Conservation (phyloP, 1,140 invertebrate genomes). For the Hycleus phaleratus region DNA sequence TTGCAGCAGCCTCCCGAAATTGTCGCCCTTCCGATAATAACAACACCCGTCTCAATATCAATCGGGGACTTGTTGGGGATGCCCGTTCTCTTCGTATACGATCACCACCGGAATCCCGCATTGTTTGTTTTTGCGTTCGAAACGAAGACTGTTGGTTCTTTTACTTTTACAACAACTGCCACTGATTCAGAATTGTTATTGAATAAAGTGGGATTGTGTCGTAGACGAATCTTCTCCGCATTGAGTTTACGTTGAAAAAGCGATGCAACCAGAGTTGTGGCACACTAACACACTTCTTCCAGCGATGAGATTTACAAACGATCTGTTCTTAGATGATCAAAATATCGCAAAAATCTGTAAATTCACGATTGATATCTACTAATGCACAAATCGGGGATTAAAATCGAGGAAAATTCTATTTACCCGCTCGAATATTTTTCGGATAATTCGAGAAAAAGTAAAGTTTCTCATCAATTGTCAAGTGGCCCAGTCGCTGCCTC, state of each 20-base stretch:
- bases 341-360: too few relatives aligned
- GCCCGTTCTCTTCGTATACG: conserved; percentile 34
- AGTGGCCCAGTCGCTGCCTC: conserved; percentile 17
- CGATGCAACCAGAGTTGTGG: not conserved
- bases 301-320: not conserved
- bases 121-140: conserved; percentile 11
- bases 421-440: too few relatives aligned
- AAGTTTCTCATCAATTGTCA: conserved; percentile 16
- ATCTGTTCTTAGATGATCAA: too few relatives aligned
- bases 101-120: conserved; percentile 36
- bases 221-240: not conserved
- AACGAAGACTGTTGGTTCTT: conserved; percentile 1
- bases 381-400: too few relatives aligned
- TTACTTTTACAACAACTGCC: conserved; percentile 15
- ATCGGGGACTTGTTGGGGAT: conserved; percentile 53
- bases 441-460: too few relatives aligned
- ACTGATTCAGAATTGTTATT: conserved; percentile 21
- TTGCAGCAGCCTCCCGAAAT: conserved; percentile 69
- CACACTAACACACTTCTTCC: conserved; percentile 4
- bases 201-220: not conserved
- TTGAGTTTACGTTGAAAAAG: not conserved
- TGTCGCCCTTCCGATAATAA: conserved; percentile 69
- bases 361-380: too few relatives aligned
- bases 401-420: too few relatives aligned
- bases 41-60: conserved; percentile 64